A percentile compares a stretch with the other conserved stretches of the same genome.
phyloP scores from a whole-genome alignment of 2,113 vertebrate species.

The Litocranius walleri region DNA sequence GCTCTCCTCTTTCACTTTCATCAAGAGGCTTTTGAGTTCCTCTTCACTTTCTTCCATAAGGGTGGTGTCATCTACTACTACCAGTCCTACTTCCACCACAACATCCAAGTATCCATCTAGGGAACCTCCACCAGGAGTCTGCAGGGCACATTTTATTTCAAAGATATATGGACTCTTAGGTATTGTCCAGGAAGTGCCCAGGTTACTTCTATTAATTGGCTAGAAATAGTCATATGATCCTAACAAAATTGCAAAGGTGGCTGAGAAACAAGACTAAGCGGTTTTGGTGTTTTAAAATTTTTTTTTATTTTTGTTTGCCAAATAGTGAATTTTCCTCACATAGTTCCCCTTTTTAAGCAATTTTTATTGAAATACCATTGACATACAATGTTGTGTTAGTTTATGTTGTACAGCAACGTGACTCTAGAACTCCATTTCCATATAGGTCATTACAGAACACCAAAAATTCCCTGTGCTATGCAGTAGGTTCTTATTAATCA shows the following conservation, averaged over 20 bases:
- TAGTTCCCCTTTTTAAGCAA: background rate
- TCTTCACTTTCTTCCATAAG: no score
- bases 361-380: background rate
- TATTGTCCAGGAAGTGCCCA: background rate
- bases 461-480: background rate
- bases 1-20: no score
- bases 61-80: background rate
- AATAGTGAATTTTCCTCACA: background rate
- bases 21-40: no score
- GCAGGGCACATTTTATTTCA: background rate
- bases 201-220: background rate
- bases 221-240: background rate
- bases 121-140: background rate
- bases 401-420: background rate
- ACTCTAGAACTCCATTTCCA: background rate
- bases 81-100: background rate
- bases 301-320: background rate
- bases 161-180: background rate
- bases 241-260: background rate
- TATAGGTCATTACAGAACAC: background rate
- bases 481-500: background rate
- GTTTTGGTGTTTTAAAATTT: background rate
- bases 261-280: background rate
- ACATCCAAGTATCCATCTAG: background rate
- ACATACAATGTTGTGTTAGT: background rate